phyloP scores from a whole-genome alignment of 1,140 invertebrate genomes.

The Zaprionus ghesquierei region DNA sequence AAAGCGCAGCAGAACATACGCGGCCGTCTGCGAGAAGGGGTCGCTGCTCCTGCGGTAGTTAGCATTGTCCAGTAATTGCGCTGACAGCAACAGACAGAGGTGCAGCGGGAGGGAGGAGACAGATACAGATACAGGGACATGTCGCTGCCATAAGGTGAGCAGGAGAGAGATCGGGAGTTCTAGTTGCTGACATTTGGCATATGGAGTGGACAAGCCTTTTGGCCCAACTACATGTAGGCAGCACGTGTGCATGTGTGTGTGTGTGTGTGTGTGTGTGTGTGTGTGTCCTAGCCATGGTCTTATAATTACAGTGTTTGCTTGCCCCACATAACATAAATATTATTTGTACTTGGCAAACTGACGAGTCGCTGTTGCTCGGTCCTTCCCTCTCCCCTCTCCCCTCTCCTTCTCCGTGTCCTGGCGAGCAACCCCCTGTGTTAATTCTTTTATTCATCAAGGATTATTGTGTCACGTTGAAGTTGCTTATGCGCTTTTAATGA shows the following conservation, averaged over 20 bases:
- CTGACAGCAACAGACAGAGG: slow-evolving; percentile 54
- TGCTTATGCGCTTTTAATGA: slow-evolving; percentile 81
- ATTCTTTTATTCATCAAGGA: slow-evolving; percentile 76
- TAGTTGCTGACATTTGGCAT: slow-evolving; percentile 74
- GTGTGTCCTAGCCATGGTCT: slow-evolving; percentile 45
- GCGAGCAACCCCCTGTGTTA: slow-evolving; percentile 13
- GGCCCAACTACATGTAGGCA: slow-evolving; percentile 22
- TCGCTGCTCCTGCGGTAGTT: slow-evolving; percentile 46
- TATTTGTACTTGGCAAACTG: slow-evolving; percentile 24
- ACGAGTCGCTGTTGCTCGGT: slow-evolving; percentile 17
- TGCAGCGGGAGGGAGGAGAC: not conserved
- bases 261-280: slow-evolving; percentile 4
- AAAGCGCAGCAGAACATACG: slow-evolving; percentile 30
- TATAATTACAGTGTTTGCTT: slow-evolving; percentile 75
- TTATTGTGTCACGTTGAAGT: slow-evolving; percentile 78
- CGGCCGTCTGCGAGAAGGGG: slow-evolving; percentile 24
- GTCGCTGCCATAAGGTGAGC: slow-evolving; percentile 34
- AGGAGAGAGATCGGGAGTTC: not conserved
- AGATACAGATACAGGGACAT: slow-evolving; percentile 10
- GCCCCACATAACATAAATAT: slow-evolving; percentile 70
- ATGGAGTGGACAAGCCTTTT: slow-evolving; percentile 72
- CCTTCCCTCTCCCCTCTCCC: not conserved
- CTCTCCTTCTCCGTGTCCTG: not conserved
- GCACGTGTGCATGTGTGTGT: not conserved
- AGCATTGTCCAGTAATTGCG: slow-evolving; percentile 77